Conservation (phyloP, 2,888 invertebrate genomes). For the Boloria selene region DNA sequence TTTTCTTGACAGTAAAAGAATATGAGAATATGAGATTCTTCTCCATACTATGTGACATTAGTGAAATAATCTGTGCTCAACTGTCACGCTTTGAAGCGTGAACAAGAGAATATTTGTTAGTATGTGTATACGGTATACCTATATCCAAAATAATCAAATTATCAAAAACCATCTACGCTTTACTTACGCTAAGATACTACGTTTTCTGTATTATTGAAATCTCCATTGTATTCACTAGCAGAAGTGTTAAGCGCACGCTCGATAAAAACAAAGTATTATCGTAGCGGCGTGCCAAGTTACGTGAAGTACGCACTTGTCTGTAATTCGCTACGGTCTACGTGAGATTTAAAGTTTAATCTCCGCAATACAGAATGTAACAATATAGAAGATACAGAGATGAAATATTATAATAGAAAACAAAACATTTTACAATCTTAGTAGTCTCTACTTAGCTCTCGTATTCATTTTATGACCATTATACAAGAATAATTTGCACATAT, state of each 20-base stretch:
- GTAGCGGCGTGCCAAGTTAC: constrained; percentile 33
- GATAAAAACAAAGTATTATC: constrained; percentile 39
- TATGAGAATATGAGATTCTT: too few relatives aligned
- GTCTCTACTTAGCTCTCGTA: too few relatives aligned
- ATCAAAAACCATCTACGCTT: neutral
- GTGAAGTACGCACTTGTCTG: constrained; percentile 28
- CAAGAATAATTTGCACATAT: too few relatives aligned
- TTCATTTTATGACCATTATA: too few relatives aligned
- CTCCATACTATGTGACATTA: too few relatives aligned
- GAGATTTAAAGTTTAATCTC: constrained; percentile 16
- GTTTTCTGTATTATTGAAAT: constrained; percentile 23
- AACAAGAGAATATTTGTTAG: too few relatives aligned
- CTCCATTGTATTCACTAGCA: constrained; percentile 27
- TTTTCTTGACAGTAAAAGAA: too few relatives aligned
- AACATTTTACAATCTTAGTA: neutral
- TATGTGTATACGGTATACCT: neutral
- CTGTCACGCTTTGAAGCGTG: too few relatives aligned
- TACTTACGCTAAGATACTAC: constrained; percentile 15
- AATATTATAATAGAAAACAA: neutral
- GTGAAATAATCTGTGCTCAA: too few relatives aligned
- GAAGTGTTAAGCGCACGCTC: constrained; percentile 25
- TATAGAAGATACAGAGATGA: neutral
- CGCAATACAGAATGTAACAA: neutral
- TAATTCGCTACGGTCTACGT: constrained; percentile 26
- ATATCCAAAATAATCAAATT: neutral